A percentile compares a stretch with the other conserved stretches of the same genome.
Evolutionary conservation across 2,113 vertebrate genomes (phyloP).

Genomic region (Plotosus lineatus): DNA sequence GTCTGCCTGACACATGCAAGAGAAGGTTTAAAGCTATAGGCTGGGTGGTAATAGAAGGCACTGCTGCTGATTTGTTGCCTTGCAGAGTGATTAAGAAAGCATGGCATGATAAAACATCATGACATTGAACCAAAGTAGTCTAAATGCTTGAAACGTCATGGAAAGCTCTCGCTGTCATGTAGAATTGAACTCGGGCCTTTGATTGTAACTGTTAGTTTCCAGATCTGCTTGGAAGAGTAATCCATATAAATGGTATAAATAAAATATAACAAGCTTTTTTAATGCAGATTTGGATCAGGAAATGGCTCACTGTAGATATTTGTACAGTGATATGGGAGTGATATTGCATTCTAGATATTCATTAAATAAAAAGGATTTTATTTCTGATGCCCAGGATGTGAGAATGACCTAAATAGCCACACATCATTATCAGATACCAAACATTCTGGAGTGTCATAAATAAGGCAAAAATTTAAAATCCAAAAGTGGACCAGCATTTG

Average conservation of each 20-base stretch:
- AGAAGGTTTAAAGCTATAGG: neutral
- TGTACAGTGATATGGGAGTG: neutral
- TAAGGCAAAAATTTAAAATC: conserved; percentile 41
- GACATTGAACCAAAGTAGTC: neutral
- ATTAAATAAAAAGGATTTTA: conserved; percentile 37
- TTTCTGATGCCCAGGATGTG: conserved; percentile 30
- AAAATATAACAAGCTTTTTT: neutral
- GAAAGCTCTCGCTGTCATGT: neutral
- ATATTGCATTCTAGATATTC: neutral
- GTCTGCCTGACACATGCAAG: neutral
- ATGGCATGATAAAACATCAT: neutral
- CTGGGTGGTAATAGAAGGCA: neutral
- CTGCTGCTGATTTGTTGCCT: neutral
- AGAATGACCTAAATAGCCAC: conserved; percentile 41
- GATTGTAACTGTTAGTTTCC: neutral
- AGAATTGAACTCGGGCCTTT: neutral
- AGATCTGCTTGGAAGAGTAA: neutral
- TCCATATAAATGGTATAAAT: neutral
- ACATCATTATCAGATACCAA: conserved; percentile 34
- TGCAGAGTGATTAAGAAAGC: neutral
- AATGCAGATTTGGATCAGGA: neutral
- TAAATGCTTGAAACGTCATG: neutral
- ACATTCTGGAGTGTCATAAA: conserved; percentile 37
- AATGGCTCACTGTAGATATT: neutral
- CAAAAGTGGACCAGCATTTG: neutral